phyloP scores from a whole-genome alignment of 1,140 invertebrate species.

The Myzus persicae region DNA sequence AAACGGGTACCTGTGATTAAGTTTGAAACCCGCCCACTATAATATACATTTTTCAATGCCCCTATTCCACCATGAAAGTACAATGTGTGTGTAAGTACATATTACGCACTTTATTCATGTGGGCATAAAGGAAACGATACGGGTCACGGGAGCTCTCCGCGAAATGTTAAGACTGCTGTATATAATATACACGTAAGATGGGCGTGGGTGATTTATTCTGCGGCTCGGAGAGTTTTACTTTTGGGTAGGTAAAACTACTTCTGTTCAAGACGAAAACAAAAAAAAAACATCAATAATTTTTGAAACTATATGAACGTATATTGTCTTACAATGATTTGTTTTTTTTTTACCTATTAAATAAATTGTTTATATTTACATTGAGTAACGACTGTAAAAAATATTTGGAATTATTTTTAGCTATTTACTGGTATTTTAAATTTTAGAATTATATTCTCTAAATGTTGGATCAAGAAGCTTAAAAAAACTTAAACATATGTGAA shows the following conservation, averaged over 20 bases:
- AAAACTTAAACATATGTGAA: neutral
- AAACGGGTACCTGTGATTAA: conserved; percentile 48
- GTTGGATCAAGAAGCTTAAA: neutral
- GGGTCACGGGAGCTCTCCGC: conserved; percentile 24
- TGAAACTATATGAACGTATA: neutral
- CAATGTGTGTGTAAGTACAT: neutral
- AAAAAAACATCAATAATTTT: neutral
- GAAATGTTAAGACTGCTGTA: conserved; percentile 31
- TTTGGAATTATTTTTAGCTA: neutral
- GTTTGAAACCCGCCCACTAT: conserved; percentile 29
- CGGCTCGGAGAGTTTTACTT: neutral
- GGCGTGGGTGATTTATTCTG: conserved; percentile 21
- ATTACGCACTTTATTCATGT: conserved; percentile 31
- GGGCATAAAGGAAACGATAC: conserved; percentile 47
- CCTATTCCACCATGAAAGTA: neutral
- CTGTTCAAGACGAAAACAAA: neutral
- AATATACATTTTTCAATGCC: conserved; percentile 30
- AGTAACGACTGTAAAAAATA: neutral
- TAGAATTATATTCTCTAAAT: neutral
- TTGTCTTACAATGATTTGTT: neutral
- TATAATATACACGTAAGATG: conserved; percentile 1
- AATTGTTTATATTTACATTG: neutral
- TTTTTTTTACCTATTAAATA: neutral
- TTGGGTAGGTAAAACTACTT: neutral
- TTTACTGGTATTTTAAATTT: neutral